Percentiles rank a stretch among this genome's conserved stretches.
Evolutionary conservation across 2,888 invertebrate genomes (phyloP).

Genomic region (Drosophila lacicola): DNA sequence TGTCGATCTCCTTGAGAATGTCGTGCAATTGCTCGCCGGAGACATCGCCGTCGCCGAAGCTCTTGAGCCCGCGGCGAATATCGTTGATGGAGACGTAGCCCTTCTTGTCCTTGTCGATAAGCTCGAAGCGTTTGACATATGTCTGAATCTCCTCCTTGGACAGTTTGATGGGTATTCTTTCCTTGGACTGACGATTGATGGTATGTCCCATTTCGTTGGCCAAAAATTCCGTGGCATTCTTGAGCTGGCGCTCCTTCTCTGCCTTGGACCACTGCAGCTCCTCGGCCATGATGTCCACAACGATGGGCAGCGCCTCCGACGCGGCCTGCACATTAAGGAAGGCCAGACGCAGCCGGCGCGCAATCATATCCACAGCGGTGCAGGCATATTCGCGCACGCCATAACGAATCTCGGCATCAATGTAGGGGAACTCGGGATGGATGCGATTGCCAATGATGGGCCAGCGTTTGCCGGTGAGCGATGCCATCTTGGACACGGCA

Average conservation of each 20-base stretch:
- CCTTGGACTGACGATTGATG: slow-evolving; percentile 94
- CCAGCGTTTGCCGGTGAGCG: slow-evolving; percentile 98
- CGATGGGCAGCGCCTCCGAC: slow-evolving; percentile 95
- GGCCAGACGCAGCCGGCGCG: slow-evolving; percentile 95
- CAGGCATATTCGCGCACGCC: slow-evolving; percentile 98
- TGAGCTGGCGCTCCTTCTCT: slow-evolving; percentile 92
- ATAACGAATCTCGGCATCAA: slow-evolving; percentile 97
- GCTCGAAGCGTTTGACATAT: slow-evolving; percentile 97
- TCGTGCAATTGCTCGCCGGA: slow-evolving; percentile 98
- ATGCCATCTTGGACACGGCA: slow-evolving; percentile 98
- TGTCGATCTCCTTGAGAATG: slow-evolving; percentile 98
- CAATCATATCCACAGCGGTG: slow-evolving; percentile 98
- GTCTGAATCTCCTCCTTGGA: slow-evolving; percentile 96
- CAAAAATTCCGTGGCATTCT: slow-evolving; percentile 93
- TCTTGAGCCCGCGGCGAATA: slow-evolving; percentile 96
- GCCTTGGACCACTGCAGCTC: slow-evolving; percentile 96
- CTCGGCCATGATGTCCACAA: slow-evolving; percentile 98
- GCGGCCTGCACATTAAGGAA: slow-evolving; percentile 99
- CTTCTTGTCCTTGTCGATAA: slow-evolving; percentile 97
- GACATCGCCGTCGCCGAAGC: slow-evolving; percentile 92
- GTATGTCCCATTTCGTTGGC: slow-evolving; percentile 98
- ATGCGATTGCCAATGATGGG: slow-evolving; percentile 98
- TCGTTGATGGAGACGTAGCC: slow-evolving; percentile 99
- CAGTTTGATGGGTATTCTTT: slow-evolving; percentile 95
- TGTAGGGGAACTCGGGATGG: slow-evolving; percentile 99